Evolutionary conservation across 2,113 vertebrate genomes (phyloP).

Genomic region (Junco hyemalis): DNA sequence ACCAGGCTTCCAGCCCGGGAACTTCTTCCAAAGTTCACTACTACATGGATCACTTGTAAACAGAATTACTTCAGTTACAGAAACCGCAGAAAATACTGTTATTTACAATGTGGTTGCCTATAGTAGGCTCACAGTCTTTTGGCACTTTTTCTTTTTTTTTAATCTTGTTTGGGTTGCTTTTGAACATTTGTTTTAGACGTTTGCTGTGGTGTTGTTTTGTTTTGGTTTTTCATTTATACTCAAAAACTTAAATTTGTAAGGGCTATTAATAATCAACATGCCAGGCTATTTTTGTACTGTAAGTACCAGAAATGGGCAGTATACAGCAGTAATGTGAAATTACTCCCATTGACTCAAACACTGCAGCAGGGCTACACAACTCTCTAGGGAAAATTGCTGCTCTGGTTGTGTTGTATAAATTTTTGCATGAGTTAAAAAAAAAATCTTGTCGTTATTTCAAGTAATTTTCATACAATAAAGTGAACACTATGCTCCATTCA

Average conservation of each 20-base stretch:
- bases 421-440: background rate
- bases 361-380: background rate
- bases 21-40: background rate
- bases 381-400: background rate
- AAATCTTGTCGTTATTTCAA: background rate
- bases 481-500: background rate
- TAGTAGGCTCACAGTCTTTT: background rate
- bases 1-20: background rate
- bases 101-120: background rate
- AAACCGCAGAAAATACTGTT: background rate
- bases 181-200: background rate
- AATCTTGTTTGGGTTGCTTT: background rate
- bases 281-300: background rate
- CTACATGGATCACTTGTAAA: background rate
- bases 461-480: background rate
- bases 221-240: background rate
- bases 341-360: background rate
- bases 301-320: background rate
- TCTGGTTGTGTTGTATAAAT: background rate
- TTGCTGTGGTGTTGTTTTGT: background rate
- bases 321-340: background rate
- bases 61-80: background rate
- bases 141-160: background rate
- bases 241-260: background rate
- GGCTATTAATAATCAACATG: background rate